phyloP scores from a whole-genome alignment of 2,888 invertebrate species.

The Mimumesa dahlbomi region DNA sequence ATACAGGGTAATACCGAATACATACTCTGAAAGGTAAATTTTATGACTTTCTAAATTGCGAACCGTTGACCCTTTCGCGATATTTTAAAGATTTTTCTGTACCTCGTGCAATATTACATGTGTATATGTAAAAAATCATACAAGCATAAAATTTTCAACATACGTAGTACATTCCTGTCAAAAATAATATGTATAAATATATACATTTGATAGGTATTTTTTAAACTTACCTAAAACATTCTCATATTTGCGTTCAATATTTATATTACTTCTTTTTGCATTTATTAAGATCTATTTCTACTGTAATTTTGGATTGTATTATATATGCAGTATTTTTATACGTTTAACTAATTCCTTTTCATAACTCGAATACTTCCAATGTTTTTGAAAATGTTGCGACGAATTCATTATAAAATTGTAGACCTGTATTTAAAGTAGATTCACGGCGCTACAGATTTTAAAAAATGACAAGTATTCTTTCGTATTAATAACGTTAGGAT shows the following conservation, averaged over 20 bases:
- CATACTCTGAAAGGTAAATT: too few species aligned
- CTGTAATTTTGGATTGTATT: background rate
- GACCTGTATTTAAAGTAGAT: background rate
- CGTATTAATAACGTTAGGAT: conserved; percentile 18
- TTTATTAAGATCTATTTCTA: conserved; percentile 6
- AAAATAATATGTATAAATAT: conserved; percentile 25
- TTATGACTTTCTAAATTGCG: too few species aligned
- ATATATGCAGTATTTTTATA: conserved; percentile 26
- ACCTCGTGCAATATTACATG: conserved; percentile 18
- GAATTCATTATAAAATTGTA: background rate
- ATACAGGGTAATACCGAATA: background rate
- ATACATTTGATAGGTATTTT: conserved; percentile 26
- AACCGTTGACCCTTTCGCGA: background rate
- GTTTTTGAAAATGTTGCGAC: conserved; percentile 3
- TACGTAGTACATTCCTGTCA: conserved; percentile 29
- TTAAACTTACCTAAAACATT: conserved; percentile 5
- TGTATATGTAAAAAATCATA: conserved; percentile 1
- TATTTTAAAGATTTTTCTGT: background rate
- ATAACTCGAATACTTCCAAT: conserved; percentile 9
- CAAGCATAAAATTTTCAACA: background rate
- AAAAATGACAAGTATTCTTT: conserved; percentile 17
- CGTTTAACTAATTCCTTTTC: conserved; percentile 18
- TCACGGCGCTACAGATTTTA: too few species aligned
- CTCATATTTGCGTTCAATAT: conserved; percentile 7
- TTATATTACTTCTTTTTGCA: conserved; percentile 12